phyloP scores from a whole-genome alignment of 2,113 vertebrate species.

The Phainopepla nitens region DNA sequence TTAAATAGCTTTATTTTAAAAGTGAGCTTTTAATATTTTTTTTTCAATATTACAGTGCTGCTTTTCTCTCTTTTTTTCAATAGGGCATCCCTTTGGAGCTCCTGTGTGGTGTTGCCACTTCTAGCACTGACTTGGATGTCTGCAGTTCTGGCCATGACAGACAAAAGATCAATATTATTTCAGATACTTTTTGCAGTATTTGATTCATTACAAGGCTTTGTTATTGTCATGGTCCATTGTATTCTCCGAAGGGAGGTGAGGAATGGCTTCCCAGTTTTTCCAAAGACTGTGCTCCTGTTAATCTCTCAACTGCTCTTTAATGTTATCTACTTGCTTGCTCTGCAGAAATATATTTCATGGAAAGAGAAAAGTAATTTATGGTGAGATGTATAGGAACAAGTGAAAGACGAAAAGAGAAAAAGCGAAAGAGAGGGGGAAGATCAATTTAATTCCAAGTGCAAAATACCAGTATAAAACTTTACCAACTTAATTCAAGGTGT shows the following conservation, averaged over 20 bases:
- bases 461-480: background rate
- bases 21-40: background rate
- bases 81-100: slow-evolving; percentile 99
- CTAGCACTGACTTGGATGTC: slow-evolving; percentile 99
- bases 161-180: slow-evolving; percentile 98
- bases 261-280: slow-evolving; percentile 13
- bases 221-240: slow-evolving; percentile 99
- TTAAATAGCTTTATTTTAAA: slow-evolving; percentile 28
- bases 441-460: background rate
- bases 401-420: background rate
- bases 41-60: background rate
- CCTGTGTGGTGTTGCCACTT: slow-evolving; percentile 95
- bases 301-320: background rate
- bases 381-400: background rate
- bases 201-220: slow-evolving; percentile 98
- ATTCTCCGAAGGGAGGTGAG: slow-evolving; percentile 95
- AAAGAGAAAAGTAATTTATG: background rate
- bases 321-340: background rate
- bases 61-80: slow-evolving; percentile 36
- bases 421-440: background rate
- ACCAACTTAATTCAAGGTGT: background rate
- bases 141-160: slow-evolving; percentile 97
- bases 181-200: slow-evolving; percentile 99
- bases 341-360: background rate
- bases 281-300: background rate